Evolutionary conservation across 1,140 invertebrate genomes (phyloP), one percentile per base, ranked within the genome.

Genomic region (Polyergus mexicanus): DNA sequence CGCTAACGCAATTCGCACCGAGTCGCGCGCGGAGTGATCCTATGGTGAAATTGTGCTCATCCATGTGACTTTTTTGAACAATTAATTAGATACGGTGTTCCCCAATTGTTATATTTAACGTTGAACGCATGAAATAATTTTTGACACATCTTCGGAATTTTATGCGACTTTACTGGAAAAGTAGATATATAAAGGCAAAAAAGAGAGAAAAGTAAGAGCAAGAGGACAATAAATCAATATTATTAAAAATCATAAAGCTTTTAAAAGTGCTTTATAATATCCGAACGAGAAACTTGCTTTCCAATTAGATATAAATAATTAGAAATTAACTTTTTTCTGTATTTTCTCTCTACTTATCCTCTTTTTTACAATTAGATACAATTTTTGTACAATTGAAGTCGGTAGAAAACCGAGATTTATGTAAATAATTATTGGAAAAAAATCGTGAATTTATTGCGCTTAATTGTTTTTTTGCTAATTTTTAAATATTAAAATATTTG

Each of bases 1-100:
- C 88, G 77, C 62, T 86, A 72, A 84, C 66, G 76, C 86, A 87
- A 87, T 88, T 90, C 74, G 71, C 85, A 85, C 63, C 22, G 65
- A 87, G 65, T 56, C 63, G 51, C 28, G 66, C 58, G 47, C 60
- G 25, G 38, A 60, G 78, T 74, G 60, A 90, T 71, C 41, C 78
- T 69, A 32, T 41, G 28, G 19, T 88, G 35, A 72, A 86, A 22
- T n/a, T 65, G 41, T 86, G 47, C 22, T 54, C 2, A 28, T 28
- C 32, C 2, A 7, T 54, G 54, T 22, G 19, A 47, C 19, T 8
- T 58, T 44, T 3, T 11, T 25, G 7, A 11, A 72, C 25, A 41
- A 25, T 65, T 32, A 10, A 19, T 58, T 35, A 58, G 3, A 72
- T 58, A 38, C 25, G 19, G n/a, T 28, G 22, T 32, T 6, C n/a